Evolutionary conservation across 92 coral and sea anemone species (phyloP), one percentile per base, ranked within the genome.

Genomic region (Nematostella vectensis): DNA sequence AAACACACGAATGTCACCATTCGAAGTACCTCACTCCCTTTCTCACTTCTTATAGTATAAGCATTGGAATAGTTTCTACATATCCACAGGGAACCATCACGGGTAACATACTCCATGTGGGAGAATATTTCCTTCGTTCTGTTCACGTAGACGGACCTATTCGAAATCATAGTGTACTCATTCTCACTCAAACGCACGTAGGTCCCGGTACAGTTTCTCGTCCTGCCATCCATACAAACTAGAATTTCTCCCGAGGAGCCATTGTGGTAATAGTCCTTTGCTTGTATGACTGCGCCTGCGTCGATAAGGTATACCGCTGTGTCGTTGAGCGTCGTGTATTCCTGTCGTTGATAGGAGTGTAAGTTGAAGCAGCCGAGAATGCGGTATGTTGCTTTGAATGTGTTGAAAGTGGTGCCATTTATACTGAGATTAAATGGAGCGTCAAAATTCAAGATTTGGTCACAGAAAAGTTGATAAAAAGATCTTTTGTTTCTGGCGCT

Each of bases 141-240:
- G 38, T 79, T 67, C 54, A 76, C 55, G 29, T 55, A 42, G 29
- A 79, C 51, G 31, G 76, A 61, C 12, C 15, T 52, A 52, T 79
- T 79, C 8, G 69, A 1, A 17, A 79, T 25, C 1, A 54, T 16
- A 11, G 31, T 25, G 23, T 66, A 69, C 33, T 79, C 72, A 13
- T 38, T 11, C 26, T 16, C 37, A 2, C 29, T 31, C 31, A 78
- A 38, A 18, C 26, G 26, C 27, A 64, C 57, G 13, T 43, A 65
- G 17, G 12, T 28, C 21, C 57, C 71, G 25, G 69, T 59, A 63
- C 85, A 78, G 53, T 25, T 26, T 3, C 54, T 30, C 13, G 57
- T 4, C 21, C 26, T 29, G 21, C 66, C 48, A 1, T 47, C 52
- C 10, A 61, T 64, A 36, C 79, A 78, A 21, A 78, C 79, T 26